phyloP scores from a whole-genome alignment of 2,888 invertebrate genomes.

The Herminia tarsipennalis region DNA sequence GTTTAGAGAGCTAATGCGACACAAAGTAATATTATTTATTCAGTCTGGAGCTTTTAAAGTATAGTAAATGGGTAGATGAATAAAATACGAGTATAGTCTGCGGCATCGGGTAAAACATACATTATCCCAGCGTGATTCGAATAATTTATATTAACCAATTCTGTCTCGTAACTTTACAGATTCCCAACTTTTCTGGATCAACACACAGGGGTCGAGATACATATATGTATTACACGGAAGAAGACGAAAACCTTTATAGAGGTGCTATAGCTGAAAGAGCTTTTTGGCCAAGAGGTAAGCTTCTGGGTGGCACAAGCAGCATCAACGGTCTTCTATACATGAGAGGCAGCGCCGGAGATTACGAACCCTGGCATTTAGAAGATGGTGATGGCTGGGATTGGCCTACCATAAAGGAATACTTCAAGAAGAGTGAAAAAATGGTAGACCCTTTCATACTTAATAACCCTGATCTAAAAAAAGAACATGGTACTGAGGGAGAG shows the following conservation, averaged over 20 bases:
- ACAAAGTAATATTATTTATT: no score
- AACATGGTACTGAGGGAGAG: conserved; percentile 81
- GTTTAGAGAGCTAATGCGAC: no score
- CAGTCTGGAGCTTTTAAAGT: no score
- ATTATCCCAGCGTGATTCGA: no score
- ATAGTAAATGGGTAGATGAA: no score
- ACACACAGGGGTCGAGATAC: conserved; percentile 60
- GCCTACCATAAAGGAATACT: conserved; percentile 66
- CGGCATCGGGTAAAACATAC: no score
- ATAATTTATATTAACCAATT: no score
- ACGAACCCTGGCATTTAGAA: conserved; percentile 65
- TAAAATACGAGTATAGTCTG: no score
- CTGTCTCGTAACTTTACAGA: conserved; percentile 51
- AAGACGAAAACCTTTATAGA: conserved; percentile 59
- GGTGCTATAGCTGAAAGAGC: conserved; percentile 58
- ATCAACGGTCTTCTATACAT: conserved; percentile 76
- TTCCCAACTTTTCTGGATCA: conserved; percentile 68
- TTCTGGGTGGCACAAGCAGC: conserved; percentile 75
- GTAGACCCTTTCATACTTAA: conserved; percentile 70
- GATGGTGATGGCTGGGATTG: conserved; percentile 76
- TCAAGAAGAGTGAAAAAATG: conserved; percentile 75
- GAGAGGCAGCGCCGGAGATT: conserved; percentile 72
- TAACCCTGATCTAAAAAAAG: conserved; percentile 60
- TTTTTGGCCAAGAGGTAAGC: conserved; percentile 75
- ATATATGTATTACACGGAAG: conserved; percentile 73